A percentile compares a stretch with the other conserved stretches of the same genome.
Evolutionary conservation across 64 coral and sea anemone genomes (phyloP).

Genomic region (Actinia tenebrosa): DNA sequence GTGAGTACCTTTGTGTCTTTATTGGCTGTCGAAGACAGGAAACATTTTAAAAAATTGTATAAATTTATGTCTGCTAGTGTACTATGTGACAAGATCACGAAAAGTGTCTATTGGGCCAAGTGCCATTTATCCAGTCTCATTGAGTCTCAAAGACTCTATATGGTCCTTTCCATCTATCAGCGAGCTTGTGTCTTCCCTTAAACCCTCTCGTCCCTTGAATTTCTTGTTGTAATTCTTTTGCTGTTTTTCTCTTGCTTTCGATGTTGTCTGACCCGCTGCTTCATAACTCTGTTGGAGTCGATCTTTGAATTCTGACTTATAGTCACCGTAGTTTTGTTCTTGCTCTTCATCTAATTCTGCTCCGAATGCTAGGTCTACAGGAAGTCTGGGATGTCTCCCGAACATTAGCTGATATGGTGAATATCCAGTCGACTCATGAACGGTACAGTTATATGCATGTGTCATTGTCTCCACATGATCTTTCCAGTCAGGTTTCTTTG

Average conservation of each 20-base stretch:
- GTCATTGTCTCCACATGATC: slow-evolving; percentile 9
- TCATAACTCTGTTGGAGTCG: slow-evolving; percentile 2
- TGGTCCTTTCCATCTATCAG: slow-evolving; percentile 9
- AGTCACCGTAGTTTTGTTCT: not conserved
- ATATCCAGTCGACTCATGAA: not conserved
- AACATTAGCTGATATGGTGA: slow-evolving; percentile 12
- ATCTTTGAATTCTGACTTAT: not conserved
- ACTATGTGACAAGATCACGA: too few species aligned
- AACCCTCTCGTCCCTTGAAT: not conserved
- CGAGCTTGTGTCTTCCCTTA: slow-evolving; percentile 14
- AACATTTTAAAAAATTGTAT: too few species aligned
- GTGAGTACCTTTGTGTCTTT: too few species aligned
- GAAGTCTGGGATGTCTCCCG: not conserved
- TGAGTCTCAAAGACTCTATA: not conserved
- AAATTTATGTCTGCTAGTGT: too few species aligned
- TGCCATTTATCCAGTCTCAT: too few species aligned
- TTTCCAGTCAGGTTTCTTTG: slow-evolving; percentile 11
- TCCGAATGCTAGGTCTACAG: slow-evolving; percentile 6
- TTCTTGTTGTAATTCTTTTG: not conserved
- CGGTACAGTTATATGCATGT: slow-evolving; percentile 4
- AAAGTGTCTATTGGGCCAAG: too few species aligned
- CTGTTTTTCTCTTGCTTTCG: not conserved
- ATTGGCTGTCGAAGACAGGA: too few species aligned
- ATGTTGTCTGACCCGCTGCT: not conserved
- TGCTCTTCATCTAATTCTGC: not conserved